Evolutionary conservation across 2,797 vertebrate genomes (phyloP).

Genomic region (Eremophila alpestris): DNA sequence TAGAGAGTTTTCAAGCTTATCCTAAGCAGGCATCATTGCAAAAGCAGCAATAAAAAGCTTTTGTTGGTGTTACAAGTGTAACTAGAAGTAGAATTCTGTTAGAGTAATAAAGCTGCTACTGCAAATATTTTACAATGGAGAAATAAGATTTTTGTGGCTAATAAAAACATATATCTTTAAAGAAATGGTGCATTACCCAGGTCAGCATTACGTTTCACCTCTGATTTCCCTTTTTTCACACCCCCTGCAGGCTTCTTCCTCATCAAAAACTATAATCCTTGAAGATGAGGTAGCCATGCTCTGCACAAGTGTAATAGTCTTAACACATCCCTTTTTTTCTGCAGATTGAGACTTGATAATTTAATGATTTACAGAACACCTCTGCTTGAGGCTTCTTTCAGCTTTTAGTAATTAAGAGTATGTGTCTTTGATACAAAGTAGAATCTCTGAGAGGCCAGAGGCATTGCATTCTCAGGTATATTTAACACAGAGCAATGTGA

Average conservation of each 20-base stretch:
- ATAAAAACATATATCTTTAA: background rate
- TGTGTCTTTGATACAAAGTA: background rate
- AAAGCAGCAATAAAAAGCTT: background rate
- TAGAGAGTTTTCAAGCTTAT: background rate
- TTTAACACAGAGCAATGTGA: background rate
- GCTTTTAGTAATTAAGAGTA: background rate
- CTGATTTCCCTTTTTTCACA: background rate
- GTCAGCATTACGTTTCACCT: background rate
- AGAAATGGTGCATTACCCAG: background rate
- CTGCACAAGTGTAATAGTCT: background rate
- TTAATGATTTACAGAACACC: background rate
- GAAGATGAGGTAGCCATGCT: background rate
- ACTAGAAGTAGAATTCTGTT: background rate
- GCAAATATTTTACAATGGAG: background rate
- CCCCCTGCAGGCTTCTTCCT: background rate
- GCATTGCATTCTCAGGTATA: background rate
- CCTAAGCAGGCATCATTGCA: background rate
- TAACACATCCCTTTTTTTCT: background rate
- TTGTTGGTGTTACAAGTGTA: background rate
- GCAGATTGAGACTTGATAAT: background rate
- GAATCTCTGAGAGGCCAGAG: background rate
- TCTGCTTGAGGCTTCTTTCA: conserved; percentile 10
- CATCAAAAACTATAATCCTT: background rate
- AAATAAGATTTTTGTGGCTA: background rate
- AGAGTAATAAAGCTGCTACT: background rate